These are phyloP conservation scores for Myathropa florea DNA, from an alignment of 2,888 invertebrate genomes.

Conservation along the genomic window DNA sequence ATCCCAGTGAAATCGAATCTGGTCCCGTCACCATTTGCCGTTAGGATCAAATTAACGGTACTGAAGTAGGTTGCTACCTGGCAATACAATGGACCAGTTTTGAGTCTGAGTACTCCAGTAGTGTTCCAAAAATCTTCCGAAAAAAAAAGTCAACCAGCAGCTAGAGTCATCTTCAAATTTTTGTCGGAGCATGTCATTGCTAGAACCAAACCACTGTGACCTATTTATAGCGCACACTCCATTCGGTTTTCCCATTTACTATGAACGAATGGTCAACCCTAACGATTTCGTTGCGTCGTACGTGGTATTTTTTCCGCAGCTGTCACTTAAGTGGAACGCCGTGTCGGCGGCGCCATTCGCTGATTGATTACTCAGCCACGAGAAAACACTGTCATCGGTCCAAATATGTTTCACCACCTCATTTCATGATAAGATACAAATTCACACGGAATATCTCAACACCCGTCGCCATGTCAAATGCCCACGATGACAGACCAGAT, in stretches of 20 bases:
- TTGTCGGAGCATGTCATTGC: background rate
- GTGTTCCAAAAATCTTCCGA: no score
- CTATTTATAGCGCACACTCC: background rate
- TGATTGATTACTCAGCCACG: background rate
- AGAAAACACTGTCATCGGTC: background rate
- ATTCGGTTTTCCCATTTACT: background rate
- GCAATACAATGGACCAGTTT: no score
- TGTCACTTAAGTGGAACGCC: background rate
- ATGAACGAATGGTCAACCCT: background rate
- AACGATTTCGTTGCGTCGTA: background rate
- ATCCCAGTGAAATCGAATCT: no score
- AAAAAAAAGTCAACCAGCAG: no score
- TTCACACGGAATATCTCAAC: background rate
- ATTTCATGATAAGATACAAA: background rate
- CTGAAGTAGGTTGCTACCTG: no score
- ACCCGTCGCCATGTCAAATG: constrained; percentile 4
- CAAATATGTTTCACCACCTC: background rate
- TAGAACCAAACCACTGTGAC: background rate
- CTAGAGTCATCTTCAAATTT: background rate
- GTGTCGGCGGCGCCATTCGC: background rate
- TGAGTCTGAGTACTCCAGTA: no score
- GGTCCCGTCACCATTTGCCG: no score
- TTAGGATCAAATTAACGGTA: no score
- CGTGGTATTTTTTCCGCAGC: background rate
- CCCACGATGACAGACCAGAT: background rate